Evolutionary conservation across 2,797 vertebrate genomes (phyloP).

Genomic region (Chanos chanos): DNA sequence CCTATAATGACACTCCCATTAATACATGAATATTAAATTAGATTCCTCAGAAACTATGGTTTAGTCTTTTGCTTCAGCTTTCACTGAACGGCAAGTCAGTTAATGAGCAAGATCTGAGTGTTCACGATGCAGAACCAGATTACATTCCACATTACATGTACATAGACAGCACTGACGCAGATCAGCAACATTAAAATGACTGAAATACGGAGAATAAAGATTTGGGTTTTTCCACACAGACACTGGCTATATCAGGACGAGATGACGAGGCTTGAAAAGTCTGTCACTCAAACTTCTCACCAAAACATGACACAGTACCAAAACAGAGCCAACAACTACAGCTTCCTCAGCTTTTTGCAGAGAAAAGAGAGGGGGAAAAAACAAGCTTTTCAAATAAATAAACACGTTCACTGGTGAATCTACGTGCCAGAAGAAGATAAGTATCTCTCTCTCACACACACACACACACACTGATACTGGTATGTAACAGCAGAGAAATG

Average conservation of each 20-base stretch:
- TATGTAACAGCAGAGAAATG: slow-evolving; percentile 21
- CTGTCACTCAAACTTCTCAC: slow-evolving; percentile 34
- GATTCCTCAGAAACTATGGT: slow-evolving; percentile 45
- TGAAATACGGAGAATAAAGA: too few relatives aligned
- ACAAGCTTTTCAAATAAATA: too few relatives aligned
- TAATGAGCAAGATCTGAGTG: slow-evolving; percentile 42
- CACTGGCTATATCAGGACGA: slow-evolving; percentile 27
- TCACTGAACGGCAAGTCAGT: slow-evolving; percentile 47
- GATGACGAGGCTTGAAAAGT: slow-evolving; percentile 25
- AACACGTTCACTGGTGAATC: slow-evolving; percentile 31
- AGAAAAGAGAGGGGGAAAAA: slow-evolving; percentile 17
- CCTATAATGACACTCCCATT: slow-evolving; percentile 54
- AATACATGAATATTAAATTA: slow-evolving; percentile 62
- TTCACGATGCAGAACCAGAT: too few relatives aligned
- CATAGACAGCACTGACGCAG: too few relatives aligned
- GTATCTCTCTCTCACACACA: not conserved
- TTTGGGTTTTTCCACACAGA: slow-evolving; percentile 30
- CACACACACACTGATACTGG: slow-evolving; percentile 17
- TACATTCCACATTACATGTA: too few relatives aligned
- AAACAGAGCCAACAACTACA: slow-evolving; percentile 31
- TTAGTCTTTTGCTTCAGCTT: slow-evolving; percentile 46
- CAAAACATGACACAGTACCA: slow-evolving; percentile 37
- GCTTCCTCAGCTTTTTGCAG: slow-evolving; percentile 28
- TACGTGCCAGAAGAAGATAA: slow-evolving; percentile 26
- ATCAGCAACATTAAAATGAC: too few relatives aligned